These are phyloP conservation scores for Agonopterix arenella DNA, from an alignment of 2,888 invertebrate genomes.

Conservation along the genomic window DNA sequence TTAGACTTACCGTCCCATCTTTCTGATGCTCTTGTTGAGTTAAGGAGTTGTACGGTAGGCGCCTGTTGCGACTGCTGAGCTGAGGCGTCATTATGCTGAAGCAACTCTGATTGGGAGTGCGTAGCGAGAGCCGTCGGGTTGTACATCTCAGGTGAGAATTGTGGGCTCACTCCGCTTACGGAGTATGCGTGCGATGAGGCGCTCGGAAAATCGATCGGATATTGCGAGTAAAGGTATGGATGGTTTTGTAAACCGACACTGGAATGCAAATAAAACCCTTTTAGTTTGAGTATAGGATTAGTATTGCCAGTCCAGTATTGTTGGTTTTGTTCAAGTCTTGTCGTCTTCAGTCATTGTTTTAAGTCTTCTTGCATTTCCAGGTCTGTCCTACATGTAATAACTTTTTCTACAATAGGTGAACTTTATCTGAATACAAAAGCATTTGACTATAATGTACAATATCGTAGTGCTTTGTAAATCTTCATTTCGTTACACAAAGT, in stretches of 20 bases:
- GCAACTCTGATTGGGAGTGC: conserved; percentile 56
- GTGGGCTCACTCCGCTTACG: conserved; percentile 67
- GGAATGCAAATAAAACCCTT: conserved; percentile 55
- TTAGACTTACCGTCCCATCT: conserved; percentile 74
- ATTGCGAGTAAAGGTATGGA: conserved; percentile 72
- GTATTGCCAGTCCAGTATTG: not conserved
- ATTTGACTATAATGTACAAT: too few relatives aligned
- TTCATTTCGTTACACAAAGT: too few relatives aligned
- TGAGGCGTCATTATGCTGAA: conserved; percentile 62
- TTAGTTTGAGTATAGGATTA: conserved; percentile 17
- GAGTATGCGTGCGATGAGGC: conserved; percentile 74
- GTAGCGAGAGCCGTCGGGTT: conserved; percentile 58
- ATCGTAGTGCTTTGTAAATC: too few relatives aligned
- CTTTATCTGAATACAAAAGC: too few relatives aligned
- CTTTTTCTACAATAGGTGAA: too few relatives aligned
- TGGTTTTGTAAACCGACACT: conserved; percentile 71
- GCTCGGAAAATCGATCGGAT: conserved; percentile 74
- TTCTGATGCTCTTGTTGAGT: conserved; percentile 63
- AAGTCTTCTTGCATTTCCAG: not conserved
- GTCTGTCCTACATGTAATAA: too few relatives aligned
- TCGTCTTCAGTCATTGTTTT: not conserved
- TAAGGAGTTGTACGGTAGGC: conserved; percentile 52
- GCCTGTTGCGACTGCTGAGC: conserved; percentile 74
- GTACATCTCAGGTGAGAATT: conserved; percentile 69
- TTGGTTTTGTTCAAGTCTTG: not conserved